Evolutionary conservation across 2,888 invertebrate species (phyloP), one percentile per base, ranked within the genome.

Genomic region (Caenorhabditis doughertyi): DNA sequence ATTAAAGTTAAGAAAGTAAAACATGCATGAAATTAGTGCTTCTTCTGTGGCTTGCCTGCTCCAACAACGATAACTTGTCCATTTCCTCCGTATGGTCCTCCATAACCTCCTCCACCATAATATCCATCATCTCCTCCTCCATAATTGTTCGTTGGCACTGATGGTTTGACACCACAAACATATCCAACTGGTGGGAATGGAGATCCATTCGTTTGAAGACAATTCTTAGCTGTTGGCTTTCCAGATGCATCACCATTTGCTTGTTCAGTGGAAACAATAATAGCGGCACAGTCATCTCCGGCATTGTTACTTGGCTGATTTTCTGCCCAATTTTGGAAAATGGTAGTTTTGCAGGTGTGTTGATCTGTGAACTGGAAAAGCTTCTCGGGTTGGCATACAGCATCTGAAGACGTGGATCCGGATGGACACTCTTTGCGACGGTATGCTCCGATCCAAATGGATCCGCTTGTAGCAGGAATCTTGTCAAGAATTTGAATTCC

Each of bases 371-470:
- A 79, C 53, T 79, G 77, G 62, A 79, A 79, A 4, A 70, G 18
- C 35, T 62, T 55, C 44, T 70, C 77, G 44, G 16, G 27, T 11
- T 42, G 47, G 47, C 77, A 79, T 3, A 44, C 1, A 4, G 29
- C 8, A 23, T 79, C 27, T 0, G 60, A 11, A 5, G 76, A 58
- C 18, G n/a, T 5, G 2, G 21, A 13, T 47, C 70, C 70, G n/a
- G 67, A 67, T n/a, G 55, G 70, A 16, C 77, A 79, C 3, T 70
- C 77, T n/a, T 79, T 62, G 35, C 77, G 77, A n/a, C 77, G 49
- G 39, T 79, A 79, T n/a, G 77, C 77, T 23, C 77, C 77, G 18
- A 79, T 70, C 77, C 77, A 79, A n/a, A 79, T 29, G 32, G 70
- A 53, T 53, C 77, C 77, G 44, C 55, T 55, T 11, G 55, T 35